phyloP scores from a whole-genome alignment of 2,888 invertebrate species.

The Pardosa pseudoannulata region DNA sequence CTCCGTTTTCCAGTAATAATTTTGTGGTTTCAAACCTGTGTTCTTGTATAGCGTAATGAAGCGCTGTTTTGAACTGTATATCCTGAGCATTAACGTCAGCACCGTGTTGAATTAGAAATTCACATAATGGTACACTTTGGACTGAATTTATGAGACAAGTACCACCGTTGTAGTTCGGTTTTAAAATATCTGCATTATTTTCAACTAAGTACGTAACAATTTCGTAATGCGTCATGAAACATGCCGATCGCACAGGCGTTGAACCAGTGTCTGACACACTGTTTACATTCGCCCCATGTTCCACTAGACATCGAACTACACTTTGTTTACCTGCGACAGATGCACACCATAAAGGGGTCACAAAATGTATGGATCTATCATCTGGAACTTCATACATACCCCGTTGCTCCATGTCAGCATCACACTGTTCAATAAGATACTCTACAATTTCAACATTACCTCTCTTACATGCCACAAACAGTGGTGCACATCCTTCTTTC shows the following conservation, averaged over 20 bases:
- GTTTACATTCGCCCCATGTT: conserved; percentile 90
- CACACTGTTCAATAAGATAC: conserved; percentile 88
- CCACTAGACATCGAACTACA: conserved; percentile 86
- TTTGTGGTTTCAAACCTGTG: conserved; percentile 87
- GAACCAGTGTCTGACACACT: conserved; percentile 92
- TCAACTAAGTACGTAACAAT: conserved; percentile 81
- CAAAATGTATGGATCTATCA: conserved; percentile 87
- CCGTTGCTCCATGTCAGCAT: conserved; percentile 88
- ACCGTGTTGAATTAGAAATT: conserved; percentile 86
- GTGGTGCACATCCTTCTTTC: conserved; percentile 88
- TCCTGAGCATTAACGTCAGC: conserved; percentile 91
- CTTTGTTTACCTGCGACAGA: conserved; percentile 89
- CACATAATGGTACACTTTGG: conserved; percentile 88
- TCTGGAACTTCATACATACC: conserved; percentile 90
- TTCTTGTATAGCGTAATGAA: conserved; percentile 91
- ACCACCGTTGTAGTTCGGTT: conserved; percentile 92
- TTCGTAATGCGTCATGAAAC: conserved; percentile 92
- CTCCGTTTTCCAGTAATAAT: conserved; percentile 87
- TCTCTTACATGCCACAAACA: conserved; percentile 87
- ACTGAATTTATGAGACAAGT: conserved; percentile 96
- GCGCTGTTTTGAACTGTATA: conserved; percentile 91
- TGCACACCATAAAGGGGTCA: conserved; percentile 94
- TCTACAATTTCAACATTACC: conserved; percentile 90
- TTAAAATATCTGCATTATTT: conserved; percentile 79
- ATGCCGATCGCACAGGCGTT: conserved; percentile 89